Evolutionary conservation across 2,888 invertebrate genomes (phyloP).

Genomic region (Bombyx huttoni): DNA sequence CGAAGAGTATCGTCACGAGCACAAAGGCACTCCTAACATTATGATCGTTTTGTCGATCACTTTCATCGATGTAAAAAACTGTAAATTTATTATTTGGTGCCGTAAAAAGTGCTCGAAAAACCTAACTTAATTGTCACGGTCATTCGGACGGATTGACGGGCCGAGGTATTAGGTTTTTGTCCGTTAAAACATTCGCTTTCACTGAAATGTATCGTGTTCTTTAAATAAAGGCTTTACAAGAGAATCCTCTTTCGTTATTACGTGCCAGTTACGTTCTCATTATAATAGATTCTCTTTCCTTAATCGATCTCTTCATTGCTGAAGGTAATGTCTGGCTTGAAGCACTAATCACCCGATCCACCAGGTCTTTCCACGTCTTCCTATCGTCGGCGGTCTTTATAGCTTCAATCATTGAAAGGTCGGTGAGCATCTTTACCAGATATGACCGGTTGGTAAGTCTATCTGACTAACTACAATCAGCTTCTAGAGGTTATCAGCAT

Average conservation of each 20-base stretch:
- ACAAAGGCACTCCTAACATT: constrained; percentile 36
- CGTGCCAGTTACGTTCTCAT: neutral
- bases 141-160: constrained; percentile 18
- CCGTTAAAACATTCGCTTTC: neutral
- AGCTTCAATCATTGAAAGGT: too few relatives aligned
- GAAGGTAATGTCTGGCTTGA: too few relatives aligned
- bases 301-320: too few relatives aligned
- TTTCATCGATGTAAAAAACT: constrained; percentile 42
- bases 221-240: neutral
- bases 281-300: too few relatives aligned
- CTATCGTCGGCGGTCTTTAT: too few relatives aligned
- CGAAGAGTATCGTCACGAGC: too few relatives aligned
- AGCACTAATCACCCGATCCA: too few relatives aligned
- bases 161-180: neutral
- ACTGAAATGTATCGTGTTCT: neutral
- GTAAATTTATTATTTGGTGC: constrained; percentile 17
- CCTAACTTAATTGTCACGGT: constrained; percentile 59
- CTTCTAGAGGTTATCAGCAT: too few relatives aligned
- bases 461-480: too few relatives aligned
- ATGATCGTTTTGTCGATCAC: constrained; percentile 45
- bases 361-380: too few relatives aligned
- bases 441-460: too few relatives aligned
- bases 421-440: too few relatives aligned
- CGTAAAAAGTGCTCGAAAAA: constrained; percentile 37
- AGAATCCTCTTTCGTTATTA: neutral